Conservation (phyloP, 2,888 invertebrate genomes). For the Gerosis bhagava region DNA sequence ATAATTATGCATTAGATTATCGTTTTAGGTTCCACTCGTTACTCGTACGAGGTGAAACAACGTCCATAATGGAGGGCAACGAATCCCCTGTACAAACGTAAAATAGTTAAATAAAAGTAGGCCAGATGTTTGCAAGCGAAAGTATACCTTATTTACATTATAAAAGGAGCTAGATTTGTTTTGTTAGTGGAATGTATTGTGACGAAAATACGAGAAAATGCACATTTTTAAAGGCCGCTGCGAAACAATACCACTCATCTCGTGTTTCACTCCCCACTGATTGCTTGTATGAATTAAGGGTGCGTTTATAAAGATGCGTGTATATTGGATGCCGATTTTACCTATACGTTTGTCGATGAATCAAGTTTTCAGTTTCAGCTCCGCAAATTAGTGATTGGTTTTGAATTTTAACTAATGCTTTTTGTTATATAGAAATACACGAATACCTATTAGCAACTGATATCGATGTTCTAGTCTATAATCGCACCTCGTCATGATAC, state of each 20-base stretch:
- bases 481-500: too few relatives aligned
- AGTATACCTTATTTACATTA: constrained; percentile 5
- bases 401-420: too few relatives aligned
- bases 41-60: not conserved
- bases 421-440: too few relatives aligned
- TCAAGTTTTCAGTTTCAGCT: too few relatives aligned
- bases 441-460: too few relatives aligned
- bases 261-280: constrained; percentile 15
- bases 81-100: constrained; percentile 7
- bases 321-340: too few relatives aligned
- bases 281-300: constrained; percentile 4
- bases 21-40: constrained; percentile 1
- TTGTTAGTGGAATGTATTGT: constrained; percentile 3
- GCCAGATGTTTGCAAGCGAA: not conserved
- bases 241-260: constrained; percentile 19
- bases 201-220: constrained; percentile 19
- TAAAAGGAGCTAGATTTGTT: constrained; percentile 3
- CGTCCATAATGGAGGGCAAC: not conserved
- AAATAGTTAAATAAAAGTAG: constrained; percentile 19
- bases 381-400: too few relatives aligned
- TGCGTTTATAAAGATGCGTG: not conserved
- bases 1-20: not conserved
- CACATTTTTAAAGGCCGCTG: constrained; percentile 16
- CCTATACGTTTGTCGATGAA: too few relatives aligned
- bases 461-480: too few relatives aligned